These are phyloP conservation scores for Amblyteles armatorius DNA, from an alignment of 2,888 invertebrate species.

Conservation along the genomic window DNA sequence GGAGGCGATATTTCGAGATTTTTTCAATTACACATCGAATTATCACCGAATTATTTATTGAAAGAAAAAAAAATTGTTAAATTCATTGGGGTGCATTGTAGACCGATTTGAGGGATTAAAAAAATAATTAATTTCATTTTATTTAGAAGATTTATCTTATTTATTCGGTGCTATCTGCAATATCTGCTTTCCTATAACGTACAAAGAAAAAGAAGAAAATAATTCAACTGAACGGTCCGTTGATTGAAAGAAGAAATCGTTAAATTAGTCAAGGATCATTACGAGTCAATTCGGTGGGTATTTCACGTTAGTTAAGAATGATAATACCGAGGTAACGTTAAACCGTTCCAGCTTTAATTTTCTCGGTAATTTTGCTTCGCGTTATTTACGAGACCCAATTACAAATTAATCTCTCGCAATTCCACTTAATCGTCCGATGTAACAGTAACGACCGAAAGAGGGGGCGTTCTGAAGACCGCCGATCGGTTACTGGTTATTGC, in stretches of 20 bases:
- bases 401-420: slow-evolving; percentile 54
- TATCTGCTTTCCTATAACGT: too few relatives aligned
- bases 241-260: background rate
- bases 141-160: too few relatives aligned
- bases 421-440: slow-evolving; percentile 22
- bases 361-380: background rate
- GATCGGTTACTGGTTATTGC: slow-evolving; percentile 49
- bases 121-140: too few relatives aligned
- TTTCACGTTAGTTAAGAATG: background rate
- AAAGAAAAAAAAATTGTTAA: background rate
- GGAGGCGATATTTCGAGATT: slow-evolving; percentile 32
- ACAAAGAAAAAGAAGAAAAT: too few relatives aligned
- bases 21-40: slow-evolving; percentile 7
- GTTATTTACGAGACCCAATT: slow-evolving; percentile 43
- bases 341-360: background rate
- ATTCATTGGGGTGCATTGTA: background rate
- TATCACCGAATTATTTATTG: too few relatives aligned
- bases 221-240: background rate
- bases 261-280: background rate
- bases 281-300: background rate
- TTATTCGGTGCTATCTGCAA: too few relatives aligned
- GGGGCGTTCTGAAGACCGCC: background rate
- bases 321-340: background rate
- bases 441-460: slow-evolving; percentile 31
- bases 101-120: background rate